phyloP scores from a whole-genome alignment of 2,797 vertebrate species.

The Scomberomorus guttatus region DNA sequence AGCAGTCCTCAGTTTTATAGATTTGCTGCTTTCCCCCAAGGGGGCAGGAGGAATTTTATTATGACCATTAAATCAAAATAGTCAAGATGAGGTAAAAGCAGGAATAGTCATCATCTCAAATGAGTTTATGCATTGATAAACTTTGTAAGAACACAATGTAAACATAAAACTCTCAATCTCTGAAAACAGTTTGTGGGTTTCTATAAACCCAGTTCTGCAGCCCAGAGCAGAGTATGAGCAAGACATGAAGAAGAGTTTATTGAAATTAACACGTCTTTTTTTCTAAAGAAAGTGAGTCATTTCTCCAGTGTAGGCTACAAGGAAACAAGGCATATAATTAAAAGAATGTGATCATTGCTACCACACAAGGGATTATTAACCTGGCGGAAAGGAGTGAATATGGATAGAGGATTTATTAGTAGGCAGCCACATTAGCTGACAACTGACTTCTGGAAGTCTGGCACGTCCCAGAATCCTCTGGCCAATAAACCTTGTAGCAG shows the following conservation, averaged over 20 bases:
- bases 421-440: constrained; percentile 67
- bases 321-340: constrained; percentile 32
- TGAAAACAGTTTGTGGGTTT: not conserved
- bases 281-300: constrained; percentile 11
- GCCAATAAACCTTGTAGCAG: constrained; percentile 73
- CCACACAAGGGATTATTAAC: constrained; percentile 46
- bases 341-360: constrained; percentile 17
- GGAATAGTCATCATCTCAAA: constrained; percentile 45
- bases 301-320: not conserved
- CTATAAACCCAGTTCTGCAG: not conserved
- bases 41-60: constrained; percentile 55
- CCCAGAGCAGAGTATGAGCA: not conserved
- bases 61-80: constrained; percentile 58
- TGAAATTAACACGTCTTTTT: not conserved
- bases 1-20: constrained; percentile 44
- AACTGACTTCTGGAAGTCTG: constrained; percentile 64
- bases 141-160: constrained; percentile 5
- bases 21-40: constrained; percentile 54
- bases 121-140: constrained; percentile 25
- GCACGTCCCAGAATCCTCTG: constrained; percentile 58
- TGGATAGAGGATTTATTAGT: constrained; percentile 65
- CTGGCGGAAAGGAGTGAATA: constrained; percentile 43
- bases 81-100: constrained; percentile 24
- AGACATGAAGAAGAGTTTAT: constrained; percentile 7
- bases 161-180: not conserved